phyloP scores from a whole-genome alignment of 53 echinoderm and acorn worm species.

The Glandiceps talaboti region DNA sequence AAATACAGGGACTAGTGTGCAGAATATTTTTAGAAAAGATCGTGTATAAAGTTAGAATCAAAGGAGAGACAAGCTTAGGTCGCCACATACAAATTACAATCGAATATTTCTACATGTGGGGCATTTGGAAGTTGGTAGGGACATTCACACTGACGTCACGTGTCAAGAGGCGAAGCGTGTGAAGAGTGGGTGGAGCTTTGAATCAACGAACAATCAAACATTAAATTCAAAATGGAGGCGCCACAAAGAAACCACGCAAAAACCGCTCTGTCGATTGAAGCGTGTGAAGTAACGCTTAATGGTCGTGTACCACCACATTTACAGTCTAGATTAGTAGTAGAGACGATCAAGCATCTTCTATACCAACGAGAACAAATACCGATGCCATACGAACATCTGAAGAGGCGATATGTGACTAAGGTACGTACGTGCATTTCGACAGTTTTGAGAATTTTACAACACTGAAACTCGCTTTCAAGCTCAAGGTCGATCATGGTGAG shows the following conservation, averaged over 20 bases:
- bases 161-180: background rate
- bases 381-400: conserved; percentile 76
- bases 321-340: conserved; percentile 43
- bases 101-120: no score
- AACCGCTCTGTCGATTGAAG: background rate
- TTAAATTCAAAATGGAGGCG: background rate
- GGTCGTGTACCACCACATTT: conserved; percentile 48
- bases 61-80: no score
- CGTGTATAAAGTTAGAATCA: no score
- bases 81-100: no score
- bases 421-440: no score
- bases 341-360: conserved; percentile 70
- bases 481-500: no score
- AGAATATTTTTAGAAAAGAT: no score
- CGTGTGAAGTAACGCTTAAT: conserved; percentile 13
- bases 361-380: conserved; percentile 94
- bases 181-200: background rate
- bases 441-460: no score
- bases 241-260: background rate
- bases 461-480: no score
- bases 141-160: no score
- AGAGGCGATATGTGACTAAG: conserved; percentile 38
- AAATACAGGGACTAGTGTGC: no score
- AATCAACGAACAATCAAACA: background rate
- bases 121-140: no score